Evolutionary conservation across 2,797 vertebrate genomes (phyloP).

Genomic region (Enteromius treurensis): DNA sequence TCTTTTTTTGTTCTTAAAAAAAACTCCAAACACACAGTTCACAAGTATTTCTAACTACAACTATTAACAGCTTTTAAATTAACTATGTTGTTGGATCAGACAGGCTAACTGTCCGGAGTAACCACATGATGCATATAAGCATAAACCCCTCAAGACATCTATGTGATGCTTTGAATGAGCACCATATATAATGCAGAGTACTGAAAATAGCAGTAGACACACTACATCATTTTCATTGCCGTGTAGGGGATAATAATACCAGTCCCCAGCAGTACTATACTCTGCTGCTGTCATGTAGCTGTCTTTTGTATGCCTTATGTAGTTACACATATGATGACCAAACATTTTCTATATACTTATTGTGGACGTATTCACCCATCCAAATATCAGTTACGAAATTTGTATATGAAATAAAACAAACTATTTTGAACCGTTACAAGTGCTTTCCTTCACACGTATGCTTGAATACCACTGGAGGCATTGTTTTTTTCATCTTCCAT

Average conservation of each 20-base stretch:
- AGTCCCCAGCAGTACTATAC: constrained; percentile 32
- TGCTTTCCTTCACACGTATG: neutral
- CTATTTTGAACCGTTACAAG: constrained; percentile 66
- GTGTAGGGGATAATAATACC: constrained; percentile 39
- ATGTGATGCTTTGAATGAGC: constrained; percentile 30
- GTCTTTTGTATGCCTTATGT: constrained; percentile 55
- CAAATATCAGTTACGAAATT: constrained; percentile 70
- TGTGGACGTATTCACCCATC: constrained; percentile 69
- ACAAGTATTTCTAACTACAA: neutral
- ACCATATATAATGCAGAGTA: constrained; percentile 32
- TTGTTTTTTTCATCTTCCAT: neutral
- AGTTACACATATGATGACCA: constrained; percentile 58
- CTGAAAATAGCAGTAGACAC: constrained; percentile 29
- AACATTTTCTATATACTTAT: constrained; percentile 73
- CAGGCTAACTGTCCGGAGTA: constrained; percentile 22
- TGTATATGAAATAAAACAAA: constrained; percentile 79
- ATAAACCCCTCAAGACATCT: constrained; percentile 19
- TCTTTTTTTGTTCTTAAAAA: neutral
- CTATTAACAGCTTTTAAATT: neutral
- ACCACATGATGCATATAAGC: constrained; percentile 36
- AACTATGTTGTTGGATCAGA: constrained; percentile 15
- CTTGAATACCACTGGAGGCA: neutral
- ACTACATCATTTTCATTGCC: constrained; percentile 15
- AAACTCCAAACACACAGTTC: neutral
- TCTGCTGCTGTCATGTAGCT: constrained; percentile 48